Percentiles rank a stretch among this genome's conserved stretches.
phyloP scores from a whole-genome alignment of 1,140 invertebrate genomes.

The Drosophila nigrodunni region DNA sequence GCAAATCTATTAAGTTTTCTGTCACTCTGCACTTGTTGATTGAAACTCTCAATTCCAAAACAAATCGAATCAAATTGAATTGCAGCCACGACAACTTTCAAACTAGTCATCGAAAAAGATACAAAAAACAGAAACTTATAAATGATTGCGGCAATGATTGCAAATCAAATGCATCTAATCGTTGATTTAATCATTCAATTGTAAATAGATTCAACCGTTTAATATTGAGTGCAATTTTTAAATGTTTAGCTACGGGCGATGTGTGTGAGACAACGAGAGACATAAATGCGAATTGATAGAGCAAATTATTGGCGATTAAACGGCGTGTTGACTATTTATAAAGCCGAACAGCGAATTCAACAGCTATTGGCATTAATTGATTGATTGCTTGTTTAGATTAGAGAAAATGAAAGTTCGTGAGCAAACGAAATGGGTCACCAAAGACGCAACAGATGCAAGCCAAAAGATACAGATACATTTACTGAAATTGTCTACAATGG shows the following conservation, averaged over 20 bases:
- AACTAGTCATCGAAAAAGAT: constrained; percentile 19
- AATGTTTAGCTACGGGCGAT: constrained; percentile 18
- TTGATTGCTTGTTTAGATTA: constrained; percentile 79
- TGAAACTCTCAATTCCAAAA: background rate
- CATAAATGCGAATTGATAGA: constrained; percentile 67
- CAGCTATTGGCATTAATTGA: constrained; percentile 72
- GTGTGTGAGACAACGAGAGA: constrained; percentile 18
- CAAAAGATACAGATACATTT: constrained; percentile 28
- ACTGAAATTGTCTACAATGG: constrained; percentile 38
- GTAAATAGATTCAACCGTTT: constrained; percentile 49
- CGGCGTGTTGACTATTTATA: constrained; percentile 54
- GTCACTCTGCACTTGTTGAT: background rate
- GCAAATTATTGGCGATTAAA: constrained; percentile 74
- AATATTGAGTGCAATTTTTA: constrained; percentile 15
- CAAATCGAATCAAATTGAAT: constrained; percentile 9
- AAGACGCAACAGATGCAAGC: constrained; percentile 44
- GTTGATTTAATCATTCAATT: constrained; percentile 63
- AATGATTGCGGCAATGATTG: constrained; percentile 55
- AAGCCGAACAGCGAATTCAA: constrained; percentile 37
- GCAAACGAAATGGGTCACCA: constrained; percentile 64
- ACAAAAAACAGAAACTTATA: background rate
- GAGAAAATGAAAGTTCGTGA: constrained; percentile 69
- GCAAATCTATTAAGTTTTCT: background rate
- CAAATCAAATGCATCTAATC: constrained; percentile 61
- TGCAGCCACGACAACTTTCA: constrained; percentile 46